Base-by-base conservation (phyloP, 2,888 invertebrate species). In the Agrilus cyanescens region DNA sequence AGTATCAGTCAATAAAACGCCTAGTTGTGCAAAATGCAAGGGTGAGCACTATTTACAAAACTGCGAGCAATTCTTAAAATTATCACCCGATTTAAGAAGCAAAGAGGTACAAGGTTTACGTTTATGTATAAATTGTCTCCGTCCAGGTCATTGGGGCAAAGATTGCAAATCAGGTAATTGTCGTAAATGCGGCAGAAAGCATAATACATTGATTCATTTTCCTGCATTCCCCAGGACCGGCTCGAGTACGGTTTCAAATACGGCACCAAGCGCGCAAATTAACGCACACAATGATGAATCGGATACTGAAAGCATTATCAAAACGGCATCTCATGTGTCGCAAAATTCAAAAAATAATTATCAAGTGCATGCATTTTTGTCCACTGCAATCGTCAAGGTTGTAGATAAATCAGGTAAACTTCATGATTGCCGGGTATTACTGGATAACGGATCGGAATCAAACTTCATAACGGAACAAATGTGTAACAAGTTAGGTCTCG, bases 171-270 rank as follows among this genome's bases (percentile, higher is more conserved):
- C 38, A 2, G 33, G 35, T 4, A n/a, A 12, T 6, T 46, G 46
- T 14, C 32, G 29, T 15, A 44, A 34, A 15, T 46, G 44, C 32
- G 5, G 4, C n/a, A n/a, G 4, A 33, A 32, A 31, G 18, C 44
- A 46, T n/a, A 33, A 46, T 31, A 31, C 46, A 2, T 35, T 46
- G 10, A 32, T 46, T 20, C 46, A 46, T 33, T 12, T 40, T 20
- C 20, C 20, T 4, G 20, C 6, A 20, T 20, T 7, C 20, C 20
- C 20, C 6, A 18, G 6, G 20, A 20, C 5, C 20, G 20, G 20
- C 6, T 20, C 7, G 4, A 20, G 6, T 20, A 4, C 20, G 7
- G 7, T 20, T 6, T 20, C 20, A 6, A 20, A 20, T 7, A 7
- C 20, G 2, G 5, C 5, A 7, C 2, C 20, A 20, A 20, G 20